Conservation (phyloP, 2,113 vertebrate genomes). For the Trachemys scripta region DNA sequence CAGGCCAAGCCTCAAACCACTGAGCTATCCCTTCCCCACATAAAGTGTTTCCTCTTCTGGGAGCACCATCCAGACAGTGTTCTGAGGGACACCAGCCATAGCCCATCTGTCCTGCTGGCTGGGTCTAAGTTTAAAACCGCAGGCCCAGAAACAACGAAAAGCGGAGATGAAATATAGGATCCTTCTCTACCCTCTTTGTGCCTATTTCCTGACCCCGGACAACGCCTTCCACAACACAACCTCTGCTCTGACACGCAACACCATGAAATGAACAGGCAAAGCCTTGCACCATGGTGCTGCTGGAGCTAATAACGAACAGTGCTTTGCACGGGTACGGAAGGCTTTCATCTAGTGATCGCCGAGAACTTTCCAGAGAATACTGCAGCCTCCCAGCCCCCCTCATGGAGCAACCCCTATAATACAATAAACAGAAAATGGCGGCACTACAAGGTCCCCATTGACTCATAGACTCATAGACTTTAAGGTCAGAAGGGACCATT, state of each 20-base stretch:
- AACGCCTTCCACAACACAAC: accelerated
- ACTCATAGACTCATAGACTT: too few species aligned
- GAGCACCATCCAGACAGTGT: background rate
- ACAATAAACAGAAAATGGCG: too few species aligned
- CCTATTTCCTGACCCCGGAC: accelerated
- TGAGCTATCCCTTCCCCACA: too few species aligned
- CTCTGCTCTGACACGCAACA: accelerated
- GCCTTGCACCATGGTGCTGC: accelerated
- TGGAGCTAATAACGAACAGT: accelerated
- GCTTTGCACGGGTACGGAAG: accelerated
- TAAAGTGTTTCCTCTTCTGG: background rate
- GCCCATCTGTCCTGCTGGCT: accelerated
- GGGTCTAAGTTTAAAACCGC: accelerated
- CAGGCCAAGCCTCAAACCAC: too few species aligned
- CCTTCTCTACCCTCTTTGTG: accelerated
- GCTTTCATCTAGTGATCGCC: accelerated
- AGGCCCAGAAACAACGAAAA: background rate
- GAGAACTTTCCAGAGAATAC: too few species aligned
- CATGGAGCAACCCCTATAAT: too few species aligned
- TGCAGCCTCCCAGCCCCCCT: background rate
- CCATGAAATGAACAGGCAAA: accelerated
- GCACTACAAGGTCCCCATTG: too few species aligned
- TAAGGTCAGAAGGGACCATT: too few species aligned
- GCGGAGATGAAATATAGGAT: background rate
- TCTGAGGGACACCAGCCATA: background rate